phyloP scores from a whole-genome alignment of 1,140 invertebrate genomes.

The Aethina tumida region DNA sequence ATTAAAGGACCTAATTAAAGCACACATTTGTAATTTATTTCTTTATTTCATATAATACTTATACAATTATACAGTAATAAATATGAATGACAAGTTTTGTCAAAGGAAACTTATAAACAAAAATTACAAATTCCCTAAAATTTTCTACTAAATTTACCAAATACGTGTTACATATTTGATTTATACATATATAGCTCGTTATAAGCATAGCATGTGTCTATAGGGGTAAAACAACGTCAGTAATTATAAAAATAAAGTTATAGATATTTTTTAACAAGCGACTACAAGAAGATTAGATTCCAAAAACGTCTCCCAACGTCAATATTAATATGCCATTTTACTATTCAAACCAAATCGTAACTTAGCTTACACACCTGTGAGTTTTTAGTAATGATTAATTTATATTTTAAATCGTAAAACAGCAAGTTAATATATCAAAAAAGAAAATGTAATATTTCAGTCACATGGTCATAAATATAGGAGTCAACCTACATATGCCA shows the following conservation, averaged over 20 bases:
- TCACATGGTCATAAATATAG: slow-evolving; percentile 14
- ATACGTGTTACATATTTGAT: slow-evolving; percentile 21
- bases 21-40: not conserved
- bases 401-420: too few species aligned
- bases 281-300: slow-evolving; percentile 14
- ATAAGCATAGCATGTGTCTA: slow-evolving; percentile 21
- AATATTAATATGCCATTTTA: not conserved
- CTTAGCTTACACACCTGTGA: too few species aligned
- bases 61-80: slow-evolving; percentile 27
- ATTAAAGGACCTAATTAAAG: too few species aligned
- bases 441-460: slow-evolving; percentile 10
- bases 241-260: slow-evolving; percentile 19
- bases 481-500: slow-evolving; percentile 12
- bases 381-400: too few species aligned
- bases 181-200: slow-evolving; percentile 27
- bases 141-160: slow-evolving; percentile 20
- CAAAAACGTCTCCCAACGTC: too few species aligned
- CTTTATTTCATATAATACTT: slow-evolving; percentile 25
- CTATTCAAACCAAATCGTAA: slow-evolving; percentile 1
- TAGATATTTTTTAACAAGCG: slow-evolving; percentile 18
- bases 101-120: slow-evolving; percentile 13
- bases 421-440: too few species aligned
- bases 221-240: slow-evolving; percentile 13
- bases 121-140: slow-evolving; percentile 23
- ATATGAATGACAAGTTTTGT: slow-evolving; percentile 14